phyloP scores from a whole-genome alignment of 2,797 vertebrate genomes.

The Enteromius unitaeniatus region DNA sequence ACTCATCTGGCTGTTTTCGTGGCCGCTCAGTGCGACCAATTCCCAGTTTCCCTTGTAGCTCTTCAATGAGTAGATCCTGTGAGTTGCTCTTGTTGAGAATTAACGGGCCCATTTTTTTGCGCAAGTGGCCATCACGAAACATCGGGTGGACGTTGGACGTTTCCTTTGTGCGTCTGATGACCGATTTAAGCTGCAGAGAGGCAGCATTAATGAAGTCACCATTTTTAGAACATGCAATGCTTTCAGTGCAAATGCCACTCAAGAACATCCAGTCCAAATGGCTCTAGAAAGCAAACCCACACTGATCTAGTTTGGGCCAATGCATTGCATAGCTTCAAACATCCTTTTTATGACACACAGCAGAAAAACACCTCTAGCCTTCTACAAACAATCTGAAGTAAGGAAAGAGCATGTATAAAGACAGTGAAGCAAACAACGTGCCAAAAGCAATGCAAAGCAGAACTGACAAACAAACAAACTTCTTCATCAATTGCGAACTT shows the following conservation, averaged over 20 bases:
- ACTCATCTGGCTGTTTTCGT: slow-evolving; percentile 82
- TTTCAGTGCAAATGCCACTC: not conserved
- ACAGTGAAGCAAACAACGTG: not conserved
- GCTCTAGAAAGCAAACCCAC: slow-evolving; percentile 11
- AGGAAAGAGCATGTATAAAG: slow-evolving; percentile 8
- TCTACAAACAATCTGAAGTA: not conserved
- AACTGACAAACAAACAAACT: not conserved
- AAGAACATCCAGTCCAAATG: not conserved
- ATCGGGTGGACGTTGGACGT: slow-evolving; percentile 91
- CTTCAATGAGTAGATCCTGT: slow-evolving; percentile 89
- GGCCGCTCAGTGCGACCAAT: slow-evolving; percentile 81
- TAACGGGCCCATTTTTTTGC: slow-evolving; percentile 88
- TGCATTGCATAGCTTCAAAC: not conserved
- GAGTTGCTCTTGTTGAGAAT: slow-evolving; percentile 89
- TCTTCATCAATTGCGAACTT: not conserved
- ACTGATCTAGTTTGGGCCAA: not conserved
- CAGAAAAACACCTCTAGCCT: not conserved
- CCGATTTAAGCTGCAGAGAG: slow-evolving; percentile 88
- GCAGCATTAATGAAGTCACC: slow-evolving; percentile 21
- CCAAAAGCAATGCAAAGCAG: slow-evolving; percentile 22
- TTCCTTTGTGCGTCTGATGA: slow-evolving; percentile 96
- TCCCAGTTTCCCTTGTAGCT: slow-evolving; percentile 92
- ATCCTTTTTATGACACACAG: not conserved
- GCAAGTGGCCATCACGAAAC: slow-evolving; percentile 87
- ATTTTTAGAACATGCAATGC: slow-evolving; percentile 3